Evolutionary conservation across 2,888 invertebrate species (phyloP).

Genomic region (Cantharis lateralis): DNA sequence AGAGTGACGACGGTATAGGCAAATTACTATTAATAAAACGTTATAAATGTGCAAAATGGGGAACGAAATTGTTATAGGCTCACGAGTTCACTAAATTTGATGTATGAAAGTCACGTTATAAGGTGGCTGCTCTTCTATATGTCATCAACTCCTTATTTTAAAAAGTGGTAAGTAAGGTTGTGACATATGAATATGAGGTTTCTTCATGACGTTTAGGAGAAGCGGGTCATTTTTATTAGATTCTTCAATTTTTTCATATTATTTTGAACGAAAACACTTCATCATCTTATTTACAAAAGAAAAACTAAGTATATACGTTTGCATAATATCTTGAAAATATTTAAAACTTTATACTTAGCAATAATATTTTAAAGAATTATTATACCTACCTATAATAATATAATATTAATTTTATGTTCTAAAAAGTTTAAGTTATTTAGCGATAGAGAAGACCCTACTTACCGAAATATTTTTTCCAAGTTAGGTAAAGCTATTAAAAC

Average conservation of each 20-base stretch:
- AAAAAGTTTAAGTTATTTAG: neutral
- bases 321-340: neutral
- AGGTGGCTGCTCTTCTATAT: conserved; percentile 44
- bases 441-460: neutral
- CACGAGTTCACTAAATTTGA: conserved; percentile 45
- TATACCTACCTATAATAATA: neutral
- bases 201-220: conserved; percentile 42
- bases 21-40: conserved; percentile 29
- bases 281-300: conserved; percentile 28
- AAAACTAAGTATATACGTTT: neutral
- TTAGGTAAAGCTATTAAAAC: conserved; percentile 13
- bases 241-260: conserved; percentile 40
- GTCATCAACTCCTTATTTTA: conserved; percentile 46
- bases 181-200: conserved; percentile 48
- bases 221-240: conserved; percentile 45
- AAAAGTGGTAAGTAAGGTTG: conserved; percentile 34
- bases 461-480: neutral
- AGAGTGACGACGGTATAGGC: conserved; percentile 19
- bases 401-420: neutral
- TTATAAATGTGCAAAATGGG: conserved; percentile 26
- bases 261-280: conserved; percentile 40
- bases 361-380: neutral
- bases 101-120: conserved; percentile 44
- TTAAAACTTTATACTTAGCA: too few relatives aligned
- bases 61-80: conserved; percentile 29